Conservation (phyloP, 2,113 vertebrate genomes). For the Blennius ocellaris region DNA sequence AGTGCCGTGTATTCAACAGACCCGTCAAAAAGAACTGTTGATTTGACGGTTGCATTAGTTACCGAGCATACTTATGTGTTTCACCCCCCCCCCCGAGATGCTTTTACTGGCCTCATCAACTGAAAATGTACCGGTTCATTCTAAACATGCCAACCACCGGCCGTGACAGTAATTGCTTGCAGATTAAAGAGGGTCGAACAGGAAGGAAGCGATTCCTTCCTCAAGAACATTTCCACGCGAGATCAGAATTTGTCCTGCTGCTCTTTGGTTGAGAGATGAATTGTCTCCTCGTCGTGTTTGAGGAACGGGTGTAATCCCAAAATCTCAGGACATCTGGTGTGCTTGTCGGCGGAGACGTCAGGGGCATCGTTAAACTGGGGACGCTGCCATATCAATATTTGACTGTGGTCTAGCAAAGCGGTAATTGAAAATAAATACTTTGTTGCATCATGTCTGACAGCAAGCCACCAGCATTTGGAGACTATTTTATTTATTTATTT, state of each 20-base stretch:
- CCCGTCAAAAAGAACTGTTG: constrained; percentile 19
- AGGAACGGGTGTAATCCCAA: constrained; percentile 37
- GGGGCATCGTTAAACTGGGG: constrained; percentile 34
- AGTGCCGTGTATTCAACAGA: constrained; percentile 29
- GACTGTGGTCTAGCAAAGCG: constrained; percentile 13
- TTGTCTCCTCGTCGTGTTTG: constrained; percentile 35
- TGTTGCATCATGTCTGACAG: constrained; percentile 13
- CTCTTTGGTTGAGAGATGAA: constrained; percentile 27
- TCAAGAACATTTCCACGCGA: background rate
- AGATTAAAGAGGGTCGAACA: constrained; percentile 31
- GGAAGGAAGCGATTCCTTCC: constrained; percentile 18
- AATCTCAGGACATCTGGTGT: constrained; percentile 60
- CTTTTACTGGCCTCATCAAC: constrained; percentile 21
- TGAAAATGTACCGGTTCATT: constrained; percentile 31
- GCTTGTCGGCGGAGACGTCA: constrained; percentile 31
- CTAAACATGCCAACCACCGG: constrained; percentile 22
- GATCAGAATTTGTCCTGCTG: constrained; percentile 29
- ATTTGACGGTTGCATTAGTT: constrained; percentile 34
- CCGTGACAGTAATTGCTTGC: constrained; percentile 23
- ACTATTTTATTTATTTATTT: constrained; percentile 2
- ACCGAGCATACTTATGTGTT: constrained; percentile 28
- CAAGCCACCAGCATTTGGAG: background rate
- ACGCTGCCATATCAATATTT: constrained; percentile 39
- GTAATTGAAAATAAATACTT: constrained; percentile 39
- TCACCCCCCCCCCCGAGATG: constrained; percentile 32